Evolutionary conservation across 2,888 invertebrate genomes (phyloP), one percentile per base, ranked within the genome.

Genomic region (Amphipoea oculea): DNA sequence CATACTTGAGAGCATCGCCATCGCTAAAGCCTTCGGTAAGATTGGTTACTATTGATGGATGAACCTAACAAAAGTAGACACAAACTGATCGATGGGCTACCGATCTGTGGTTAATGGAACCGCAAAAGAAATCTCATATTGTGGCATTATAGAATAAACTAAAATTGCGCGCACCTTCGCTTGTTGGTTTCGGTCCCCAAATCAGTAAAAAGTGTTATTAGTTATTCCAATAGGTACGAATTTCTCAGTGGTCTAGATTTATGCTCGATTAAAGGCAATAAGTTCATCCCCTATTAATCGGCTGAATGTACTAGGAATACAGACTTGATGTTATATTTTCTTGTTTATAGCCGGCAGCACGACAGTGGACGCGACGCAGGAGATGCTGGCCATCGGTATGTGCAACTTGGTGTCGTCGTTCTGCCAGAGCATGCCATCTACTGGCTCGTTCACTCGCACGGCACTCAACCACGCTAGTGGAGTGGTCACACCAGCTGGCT

Each of bases 401-500:
- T 98, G 98, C 89, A 99, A 99, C 95, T 90, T 99, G 45, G 90
- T 98, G 73, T 98, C 99, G 7, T 98, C 98, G 45, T 98, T 99
- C 94, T 98, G 98, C 1, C 97, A 98, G 76, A 98, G 99, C 67
- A 99, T 99, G 98, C 99, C 99, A 0, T 97, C 98, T 2, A 98
- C 99, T 11, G 99, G 98, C 78, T 98, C 98, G 40, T 99, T 99
- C 95, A 98, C 98, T 0, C 97, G 99, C 83, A 98, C 99, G 2
- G 99, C 99, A 4, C 98, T 99, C 57, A 99, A 99, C 96, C 98
- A 99, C 93, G 98, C 99, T 73, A 98, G 99, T 85, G 99, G 99
- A 0, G 99, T 99, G 0, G 97, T 97, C 87, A 99, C 99, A 0
- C 98, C 99, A 0, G 97, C 98, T 23, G 98, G 99, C 0, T 98